phyloP scores from a whole-genome alignment of 2,113 vertebrate species.

The Etheostoma cragini region DNA sequence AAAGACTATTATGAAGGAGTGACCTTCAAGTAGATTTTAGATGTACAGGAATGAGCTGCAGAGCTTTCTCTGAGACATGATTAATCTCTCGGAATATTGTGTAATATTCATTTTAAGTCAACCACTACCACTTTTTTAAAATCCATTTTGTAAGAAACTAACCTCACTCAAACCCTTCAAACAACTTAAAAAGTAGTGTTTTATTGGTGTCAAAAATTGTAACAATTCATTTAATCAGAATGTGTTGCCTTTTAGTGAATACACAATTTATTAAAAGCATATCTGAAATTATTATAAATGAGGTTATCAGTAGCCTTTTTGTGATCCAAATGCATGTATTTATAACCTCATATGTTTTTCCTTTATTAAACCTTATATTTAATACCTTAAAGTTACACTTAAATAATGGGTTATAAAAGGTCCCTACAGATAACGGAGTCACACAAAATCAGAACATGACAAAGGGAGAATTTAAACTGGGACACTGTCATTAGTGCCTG shows the following conservation, averaged over 20 bases:
- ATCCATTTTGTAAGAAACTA: neutral
- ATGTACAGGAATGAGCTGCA: neutral
- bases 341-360: neutral
- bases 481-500: neutral
- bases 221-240: neutral
- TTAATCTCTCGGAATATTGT: neutral
- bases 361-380: neutral
- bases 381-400: slow-evolving; percentile 5
- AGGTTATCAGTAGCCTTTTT: neutral
- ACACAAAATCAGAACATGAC: neutral
- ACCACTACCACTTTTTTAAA: neutral
- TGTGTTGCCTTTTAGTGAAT: neutral
- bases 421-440: neutral
- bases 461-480: neutral
- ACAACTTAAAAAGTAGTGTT: neutral
- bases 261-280: neutral
- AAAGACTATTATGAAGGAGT: neutral
- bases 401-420: neutral
- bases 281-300: neutral
- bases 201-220: slow-evolving; percentile 9
- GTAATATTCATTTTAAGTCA: neutral
- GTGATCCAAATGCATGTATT: neutral
- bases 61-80: neutral
- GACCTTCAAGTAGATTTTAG: neutral
- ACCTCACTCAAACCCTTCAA: neutral